phyloP scores from a whole-genome alignment of 2,888 invertebrate genomes.

The Physocephala rufipes region DNA sequence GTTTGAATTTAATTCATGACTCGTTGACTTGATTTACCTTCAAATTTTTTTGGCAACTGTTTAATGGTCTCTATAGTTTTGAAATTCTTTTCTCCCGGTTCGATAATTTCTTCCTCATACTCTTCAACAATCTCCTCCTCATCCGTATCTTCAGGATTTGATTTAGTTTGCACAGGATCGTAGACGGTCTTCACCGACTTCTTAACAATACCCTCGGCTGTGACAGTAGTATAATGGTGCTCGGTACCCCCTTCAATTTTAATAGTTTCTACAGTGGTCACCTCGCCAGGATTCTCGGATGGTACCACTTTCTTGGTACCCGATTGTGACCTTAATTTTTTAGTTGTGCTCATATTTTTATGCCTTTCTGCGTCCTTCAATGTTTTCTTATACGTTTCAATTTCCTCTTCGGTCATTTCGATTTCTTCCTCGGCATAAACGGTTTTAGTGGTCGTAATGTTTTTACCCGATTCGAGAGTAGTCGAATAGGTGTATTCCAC shows the following conservation, averaged over 20 bases:
- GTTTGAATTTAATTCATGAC: not conserved
- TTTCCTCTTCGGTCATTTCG: conserved; percentile 64
- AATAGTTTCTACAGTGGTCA: conserved; percentile 65
- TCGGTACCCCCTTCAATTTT: conserved; percentile 65
- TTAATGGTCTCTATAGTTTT: conserved; percentile 62
- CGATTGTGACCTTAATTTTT: conserved; percentile 61
- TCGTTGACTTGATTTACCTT: conserved; percentile 53
- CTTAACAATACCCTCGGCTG: conserved; percentile 63
- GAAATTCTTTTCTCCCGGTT: conserved; percentile 63
- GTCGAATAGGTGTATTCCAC: conserved; percentile 63
- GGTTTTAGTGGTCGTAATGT: conserved; percentile 63
- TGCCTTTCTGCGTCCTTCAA: conserved; percentile 65
- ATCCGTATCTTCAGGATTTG: conserved; percentile 58
- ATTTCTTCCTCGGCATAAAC: conserved; percentile 63
- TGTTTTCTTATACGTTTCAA: conserved; percentile 61
- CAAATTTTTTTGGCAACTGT: conserved; percentile 59
- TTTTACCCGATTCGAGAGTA: conserved; percentile 60
- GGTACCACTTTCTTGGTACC: conserved; percentile 65
- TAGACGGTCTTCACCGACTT: conserved; percentile 63
- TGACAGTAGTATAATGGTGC: conserved; percentile 64
- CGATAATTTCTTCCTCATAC: conserved; percentile 65
- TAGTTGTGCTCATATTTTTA: conserved; percentile 62
- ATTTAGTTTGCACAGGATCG: conserved; percentile 59
- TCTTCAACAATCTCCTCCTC: conserved; percentile 65
- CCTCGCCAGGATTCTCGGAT: conserved; percentile 64